Percentiles rank a stretch among this genome's conserved stretches.
These are phyloP conservation scores for Ceratosolen solmsi DNA, from an alignment of 1,140 invertebrate species.

Conservation along the genomic window DNA sequence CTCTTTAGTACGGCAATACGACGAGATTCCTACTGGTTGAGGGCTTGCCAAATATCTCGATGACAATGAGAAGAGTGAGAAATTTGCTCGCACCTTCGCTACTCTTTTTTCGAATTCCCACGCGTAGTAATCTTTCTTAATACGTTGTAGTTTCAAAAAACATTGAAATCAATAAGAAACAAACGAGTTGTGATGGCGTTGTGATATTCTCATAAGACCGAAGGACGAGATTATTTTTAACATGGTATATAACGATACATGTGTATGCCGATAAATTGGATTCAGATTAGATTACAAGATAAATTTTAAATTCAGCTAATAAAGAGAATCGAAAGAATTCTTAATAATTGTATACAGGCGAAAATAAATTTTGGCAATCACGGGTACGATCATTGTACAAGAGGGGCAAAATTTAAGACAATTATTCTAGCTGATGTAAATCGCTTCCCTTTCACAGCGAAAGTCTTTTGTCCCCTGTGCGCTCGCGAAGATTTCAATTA, in stretches of 20 bases:
- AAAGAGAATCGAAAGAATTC: no score
- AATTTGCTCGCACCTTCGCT: slow-evolving; percentile 40
- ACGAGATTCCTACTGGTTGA: neutral
- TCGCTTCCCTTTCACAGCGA: slow-evolving; percentile 42
- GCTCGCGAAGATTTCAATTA: slow-evolving; percentile 35
- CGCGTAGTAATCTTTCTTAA: neutral
- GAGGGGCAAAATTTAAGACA: neutral
- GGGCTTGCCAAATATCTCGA: slow-evolving; percentile 55
- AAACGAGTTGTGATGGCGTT: no score
- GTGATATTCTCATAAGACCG: no score
- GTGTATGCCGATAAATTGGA: no score
- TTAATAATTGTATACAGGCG: neutral
- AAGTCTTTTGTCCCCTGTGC: neutral
- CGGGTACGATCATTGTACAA: neutral
- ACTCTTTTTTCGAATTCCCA: slow-evolving; percentile 9
- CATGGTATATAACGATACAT: no score
- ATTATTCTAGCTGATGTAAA: slow-evolving; percentile 32
- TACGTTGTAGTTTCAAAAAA: neutral
- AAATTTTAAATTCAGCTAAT: no score
- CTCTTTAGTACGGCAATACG: neutral
- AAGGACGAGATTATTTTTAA: no score
- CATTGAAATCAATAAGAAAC: neutral
- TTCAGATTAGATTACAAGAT: no score
- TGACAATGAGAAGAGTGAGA: slow-evolving; percentile 60
- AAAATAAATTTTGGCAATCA: neutral